Evolutionary conservation across 2,888 invertebrate species (phyloP).

Genomic region (Mesochorus sp.): DNA sequence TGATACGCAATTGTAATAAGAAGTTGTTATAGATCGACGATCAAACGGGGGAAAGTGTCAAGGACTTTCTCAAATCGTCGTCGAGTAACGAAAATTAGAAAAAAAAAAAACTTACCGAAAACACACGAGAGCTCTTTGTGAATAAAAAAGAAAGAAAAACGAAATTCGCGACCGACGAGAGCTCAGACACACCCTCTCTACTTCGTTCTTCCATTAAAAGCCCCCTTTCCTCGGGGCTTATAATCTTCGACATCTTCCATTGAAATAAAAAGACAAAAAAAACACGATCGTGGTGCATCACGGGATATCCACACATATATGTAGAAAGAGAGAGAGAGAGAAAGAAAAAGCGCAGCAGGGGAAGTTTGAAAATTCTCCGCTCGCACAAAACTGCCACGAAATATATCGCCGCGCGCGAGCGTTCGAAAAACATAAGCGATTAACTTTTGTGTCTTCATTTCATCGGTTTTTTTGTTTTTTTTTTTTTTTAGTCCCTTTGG

Average conservation of each 20-base stretch:
- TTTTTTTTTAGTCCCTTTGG: no score
- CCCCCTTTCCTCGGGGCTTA: conserved; percentile 22
- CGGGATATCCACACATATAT: background rate
- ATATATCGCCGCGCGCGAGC: no score
- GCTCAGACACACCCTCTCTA: conserved; percentile 48
- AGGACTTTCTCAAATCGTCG: no score
- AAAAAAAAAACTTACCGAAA: no score
- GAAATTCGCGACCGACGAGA: background rate
- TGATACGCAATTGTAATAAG: background rate
- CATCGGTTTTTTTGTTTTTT: no score
- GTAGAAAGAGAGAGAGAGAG: background rate
- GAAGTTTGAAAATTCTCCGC: background rate
- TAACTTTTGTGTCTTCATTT: no score
- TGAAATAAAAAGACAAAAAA: conserved; percentile 7
- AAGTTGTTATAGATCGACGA: no score
- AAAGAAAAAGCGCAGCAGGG: background rate
- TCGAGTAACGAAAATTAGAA: no score
- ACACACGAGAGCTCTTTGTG: no score
- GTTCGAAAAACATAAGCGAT: no score
- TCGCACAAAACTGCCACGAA: conserved; percentile 5
- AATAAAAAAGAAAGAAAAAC: background rate
- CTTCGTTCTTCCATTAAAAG: conserved; percentile 41
- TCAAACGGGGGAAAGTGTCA: no score
- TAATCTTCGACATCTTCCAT: conserved; percentile 40
- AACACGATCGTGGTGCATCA: background rate